Percentiles rank a stretch among this genome's conserved stretches.
These are phyloP conservation scores for Macrotus californicus DNA, from an alignment of 2,113 vertebrate genomes.

Conservation along the genomic window DNA sequence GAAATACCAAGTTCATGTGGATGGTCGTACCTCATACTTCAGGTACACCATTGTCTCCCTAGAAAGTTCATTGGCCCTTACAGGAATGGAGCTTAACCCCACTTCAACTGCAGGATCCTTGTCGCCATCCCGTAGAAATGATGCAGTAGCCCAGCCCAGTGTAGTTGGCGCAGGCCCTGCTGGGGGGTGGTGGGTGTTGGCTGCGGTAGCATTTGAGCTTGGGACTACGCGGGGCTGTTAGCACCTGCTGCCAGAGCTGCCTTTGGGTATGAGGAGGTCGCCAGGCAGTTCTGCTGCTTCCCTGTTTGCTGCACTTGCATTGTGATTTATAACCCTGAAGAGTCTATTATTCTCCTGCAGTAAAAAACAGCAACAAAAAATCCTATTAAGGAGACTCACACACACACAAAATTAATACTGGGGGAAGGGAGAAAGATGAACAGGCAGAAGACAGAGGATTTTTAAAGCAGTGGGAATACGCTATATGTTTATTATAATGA, in stretches of 20 bases:
- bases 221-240: not conserved
- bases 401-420: no score
- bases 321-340: not conserved
- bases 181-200: not conserved
- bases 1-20: not conserved
- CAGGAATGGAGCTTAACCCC: not conserved
- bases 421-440: no score
- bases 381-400: no score
- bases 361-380: not conserved
- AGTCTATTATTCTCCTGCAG: not conserved
- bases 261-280: accelerated
- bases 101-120: not conserved
- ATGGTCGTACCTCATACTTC: not conserved
- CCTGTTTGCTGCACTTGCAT: not conserved
- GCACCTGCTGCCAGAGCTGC: not conserved
- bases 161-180: no score
- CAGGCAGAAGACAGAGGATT: no score
- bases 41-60: not conserved
- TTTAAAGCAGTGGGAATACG: no score
- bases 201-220: no score
- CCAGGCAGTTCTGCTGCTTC: no score
- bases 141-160: not conserved
- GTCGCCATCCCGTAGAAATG: not conserved
- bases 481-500: no score
- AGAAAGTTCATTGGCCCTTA: not conserved